These are phyloP conservation scores for Acanthurus leucopareius DNA, from an alignment of 2,797 vertebrate genomes.

Conservation along the genomic window DNA sequence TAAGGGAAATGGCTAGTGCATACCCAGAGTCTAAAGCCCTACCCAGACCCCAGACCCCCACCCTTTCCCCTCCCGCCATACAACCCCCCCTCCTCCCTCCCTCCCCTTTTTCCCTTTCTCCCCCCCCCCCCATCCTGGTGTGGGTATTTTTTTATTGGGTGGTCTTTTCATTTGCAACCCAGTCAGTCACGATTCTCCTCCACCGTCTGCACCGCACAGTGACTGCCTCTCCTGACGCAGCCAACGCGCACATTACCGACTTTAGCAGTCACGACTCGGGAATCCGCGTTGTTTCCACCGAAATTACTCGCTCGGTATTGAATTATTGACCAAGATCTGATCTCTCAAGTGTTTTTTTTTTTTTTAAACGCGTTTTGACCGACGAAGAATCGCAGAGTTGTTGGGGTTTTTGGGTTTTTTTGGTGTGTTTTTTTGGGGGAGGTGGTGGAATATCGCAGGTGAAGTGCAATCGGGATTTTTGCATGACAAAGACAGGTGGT, in stretches of 20 bases:
- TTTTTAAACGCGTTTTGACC: constrained; percentile 79
- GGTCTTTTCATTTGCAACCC: constrained; percentile 89
- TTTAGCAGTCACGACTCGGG: constrained; percentile 99
- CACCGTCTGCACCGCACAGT: constrained; percentile 96
- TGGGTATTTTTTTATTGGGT: constrained; percentile 61
- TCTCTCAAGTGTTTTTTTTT: constrained; percentile 65
- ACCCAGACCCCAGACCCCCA: constrained; percentile 6
- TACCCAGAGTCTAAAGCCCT: constrained; percentile 32
- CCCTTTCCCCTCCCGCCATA: background rate
- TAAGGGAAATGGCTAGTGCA: constrained; percentile 42
- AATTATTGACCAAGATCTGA: constrained; percentile 90
- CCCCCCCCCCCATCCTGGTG: constrained; percentile 1
- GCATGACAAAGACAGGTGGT: constrained; percentile 52
- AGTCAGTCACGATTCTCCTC: constrained; percentile 98
- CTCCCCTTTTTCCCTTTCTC: no score
- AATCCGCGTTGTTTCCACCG: constrained; percentile 92
- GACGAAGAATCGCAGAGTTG: constrained; percentile 71
- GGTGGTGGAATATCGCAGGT: constrained; percentile 70
- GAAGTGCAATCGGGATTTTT: constrained; percentile 51
- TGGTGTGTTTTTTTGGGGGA: constrained; percentile 61
- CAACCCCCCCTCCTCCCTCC: background rate
- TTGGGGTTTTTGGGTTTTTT: constrained; percentile 12
- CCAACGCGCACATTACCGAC: constrained; percentile 97
- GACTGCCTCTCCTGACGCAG: constrained; percentile 98
- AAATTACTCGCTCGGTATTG: constrained; percentile 90